Evolutionary conservation across 2,797 vertebrate species (phyloP).

Genomic region (Pelochelys cantorii): DNA sequence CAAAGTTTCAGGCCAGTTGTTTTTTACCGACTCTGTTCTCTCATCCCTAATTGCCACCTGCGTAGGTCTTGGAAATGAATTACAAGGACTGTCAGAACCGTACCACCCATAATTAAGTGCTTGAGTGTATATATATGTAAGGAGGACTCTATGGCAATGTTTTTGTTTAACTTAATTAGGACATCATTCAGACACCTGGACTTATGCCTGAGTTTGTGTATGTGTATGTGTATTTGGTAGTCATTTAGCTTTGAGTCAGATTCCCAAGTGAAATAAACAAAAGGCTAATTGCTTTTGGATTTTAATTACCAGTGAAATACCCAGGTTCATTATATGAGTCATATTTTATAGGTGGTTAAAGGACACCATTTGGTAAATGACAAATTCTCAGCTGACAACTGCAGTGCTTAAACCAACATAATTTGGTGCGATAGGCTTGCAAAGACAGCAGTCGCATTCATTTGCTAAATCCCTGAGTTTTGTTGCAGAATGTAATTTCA

Average conservation of each 20-base stretch:
- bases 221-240: background rate
- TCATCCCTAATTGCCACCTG: conserved; percentile 31
- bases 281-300: conserved; percentile 83
- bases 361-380: conserved; percentile 64
- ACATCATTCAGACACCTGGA: conserved; percentile 80
- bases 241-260: conserved; percentile 78
- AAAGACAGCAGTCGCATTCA: conserved; percentile 39
- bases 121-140: conserved; percentile 13
- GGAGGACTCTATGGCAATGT: conserved; percentile 56
- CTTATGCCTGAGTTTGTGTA: conserved; percentile 54
- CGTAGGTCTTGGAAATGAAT: conserved; percentile 45
- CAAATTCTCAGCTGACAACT: conserved; percentile 76
- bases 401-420: conserved; percentile 52
- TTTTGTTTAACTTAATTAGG: conserved; percentile 80
- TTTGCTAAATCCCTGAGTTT: conserved; percentile 57
- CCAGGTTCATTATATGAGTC: conserved; percentile 76
- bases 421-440: conserved; percentile 63
- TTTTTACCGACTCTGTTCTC: background rate
- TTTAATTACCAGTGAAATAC: conserved; percentile 80
- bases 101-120: conserved; percentile 73
- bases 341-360: conserved; percentile 77
- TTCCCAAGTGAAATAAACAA: conserved; percentile 80
- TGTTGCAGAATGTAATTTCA: conserved; percentile 9
- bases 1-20: background rate
- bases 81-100: conserved; percentile 57